These are phyloP conservation scores for Ctenochaetus hawaiiensis DNA, from an alignment of 2,797 vertebrate species.

Conservation along the genomic window DNA sequence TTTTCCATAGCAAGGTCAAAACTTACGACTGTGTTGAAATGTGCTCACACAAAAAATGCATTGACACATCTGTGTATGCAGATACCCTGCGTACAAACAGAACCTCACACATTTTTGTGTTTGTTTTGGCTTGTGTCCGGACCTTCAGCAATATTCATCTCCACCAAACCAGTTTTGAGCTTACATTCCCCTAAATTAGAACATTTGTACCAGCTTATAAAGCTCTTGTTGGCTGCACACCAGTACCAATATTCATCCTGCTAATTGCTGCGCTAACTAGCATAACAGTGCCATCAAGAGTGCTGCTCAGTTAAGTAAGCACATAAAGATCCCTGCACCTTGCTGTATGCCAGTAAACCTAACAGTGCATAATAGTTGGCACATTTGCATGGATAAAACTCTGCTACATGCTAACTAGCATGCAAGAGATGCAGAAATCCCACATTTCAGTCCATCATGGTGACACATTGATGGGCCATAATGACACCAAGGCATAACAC, in stretches of 20 bases:
- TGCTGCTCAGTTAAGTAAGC: neutral
- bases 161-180: neutral
- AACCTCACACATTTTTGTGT: neutral
- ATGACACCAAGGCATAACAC: constrained; percentile 24
- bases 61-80: too few relatives aligned
- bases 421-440: neutral
- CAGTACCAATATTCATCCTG: neutral
- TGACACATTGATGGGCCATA: neutral
- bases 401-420: constrained; percentile 5
- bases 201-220: neutral
- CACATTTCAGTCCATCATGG: constrained; percentile 14
- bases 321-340: neutral
- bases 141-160: neutral
- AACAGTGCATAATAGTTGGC: neutral
- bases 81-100: too few relatives aligned
- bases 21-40: too few relatives aligned
- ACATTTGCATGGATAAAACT: neutral
- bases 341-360: constrained; percentile 9
- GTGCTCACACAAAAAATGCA: too few relatives aligned
- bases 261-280: neutral
- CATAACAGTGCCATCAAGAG: neutral
- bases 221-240: neutral
- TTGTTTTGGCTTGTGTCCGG: neutral
- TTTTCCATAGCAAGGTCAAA: too few relatives aligned
- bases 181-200: neutral